Conservation (phyloP, 1,140 invertebrate genomes). For the Gryon sp. region DNA sequence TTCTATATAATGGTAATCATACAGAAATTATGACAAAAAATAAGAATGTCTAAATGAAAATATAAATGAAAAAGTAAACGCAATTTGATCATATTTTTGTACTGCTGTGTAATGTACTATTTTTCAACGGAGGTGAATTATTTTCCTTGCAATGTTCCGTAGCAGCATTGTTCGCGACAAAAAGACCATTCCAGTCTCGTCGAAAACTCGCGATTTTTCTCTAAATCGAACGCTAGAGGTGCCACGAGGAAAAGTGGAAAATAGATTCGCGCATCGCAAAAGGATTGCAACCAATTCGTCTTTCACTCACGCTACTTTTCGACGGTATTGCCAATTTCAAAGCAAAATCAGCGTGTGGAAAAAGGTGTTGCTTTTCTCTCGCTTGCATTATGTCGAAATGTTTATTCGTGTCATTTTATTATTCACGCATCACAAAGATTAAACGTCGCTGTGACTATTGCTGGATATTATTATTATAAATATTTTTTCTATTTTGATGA, state of each 20-base stretch:
- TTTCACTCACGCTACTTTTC: slow-evolving; percentile 62
- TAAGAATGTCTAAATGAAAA: slow-evolving; percentile 46
- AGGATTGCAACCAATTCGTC: slow-evolving; percentile 64
- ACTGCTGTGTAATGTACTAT: slow-evolving; percentile 47
- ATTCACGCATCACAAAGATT: slow-evolving; percentile 34
- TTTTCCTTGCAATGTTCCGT: slow-evolving; percentile 42
- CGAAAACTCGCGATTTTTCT: slow-evolving; percentile 65
- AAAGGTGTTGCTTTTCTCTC: slow-evolving; percentile 52
- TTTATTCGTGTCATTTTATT: slow-evolving; percentile 57
- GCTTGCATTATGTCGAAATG: slow-evolving; percentile 59
- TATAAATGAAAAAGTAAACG: slow-evolving; percentile 54
- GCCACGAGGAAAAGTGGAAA: slow-evolving; percentile 63
- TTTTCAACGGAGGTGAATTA: slow-evolving; percentile 53
- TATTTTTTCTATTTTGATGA: too few species aligned
- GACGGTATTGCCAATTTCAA: slow-evolving; percentile 64
- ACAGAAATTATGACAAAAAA: slow-evolving; percentile 12
- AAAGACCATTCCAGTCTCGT: slow-evolving; percentile 59
- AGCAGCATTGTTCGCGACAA: slow-evolving; percentile 64
- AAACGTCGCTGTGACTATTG: too few species aligned
- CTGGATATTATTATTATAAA: too few species aligned
- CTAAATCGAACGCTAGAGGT: slow-evolving; percentile 63
- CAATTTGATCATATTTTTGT: slow-evolving; percentile 59
- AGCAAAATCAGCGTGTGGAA: slow-evolving; percentile 41
- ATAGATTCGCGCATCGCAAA: slow-evolving; percentile 64
- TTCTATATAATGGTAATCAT: background rate